These are phyloP conservation scores for Charina bottae DNA, from an alignment of 2,113 vertebrate genomes.

Conservation along the genomic window DNA sequence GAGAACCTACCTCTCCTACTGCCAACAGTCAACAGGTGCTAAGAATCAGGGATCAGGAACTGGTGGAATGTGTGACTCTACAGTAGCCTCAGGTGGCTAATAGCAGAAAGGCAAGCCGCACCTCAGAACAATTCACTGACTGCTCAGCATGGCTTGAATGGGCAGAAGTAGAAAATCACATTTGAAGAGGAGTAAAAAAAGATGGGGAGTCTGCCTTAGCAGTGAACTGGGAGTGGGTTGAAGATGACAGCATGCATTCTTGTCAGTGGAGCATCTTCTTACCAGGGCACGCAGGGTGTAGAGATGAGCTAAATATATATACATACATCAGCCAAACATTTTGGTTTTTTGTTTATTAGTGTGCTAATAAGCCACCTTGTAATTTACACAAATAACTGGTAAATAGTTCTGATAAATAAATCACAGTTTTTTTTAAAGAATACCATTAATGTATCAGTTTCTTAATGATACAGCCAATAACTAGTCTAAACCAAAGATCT, in stretches of 20 bases:
- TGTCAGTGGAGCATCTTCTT: background rate
- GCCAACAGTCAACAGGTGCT: background rate
- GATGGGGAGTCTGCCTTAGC: background rate
- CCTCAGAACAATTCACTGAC: background rate
- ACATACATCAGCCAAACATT: background rate
- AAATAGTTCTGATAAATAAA: background rate
- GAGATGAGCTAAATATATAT: background rate
- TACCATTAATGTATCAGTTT: background rate
- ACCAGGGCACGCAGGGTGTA: background rate
- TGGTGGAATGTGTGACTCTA: background rate
- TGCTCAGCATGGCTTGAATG: background rate
- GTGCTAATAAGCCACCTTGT: background rate
- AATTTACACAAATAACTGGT: background rate
- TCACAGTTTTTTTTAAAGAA: background rate
- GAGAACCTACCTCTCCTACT: background rate
- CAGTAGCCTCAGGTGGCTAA: background rate
- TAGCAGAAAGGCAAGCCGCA: background rate
- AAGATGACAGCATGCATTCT: background rate
- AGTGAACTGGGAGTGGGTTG: background rate
- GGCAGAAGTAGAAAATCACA: background rate
- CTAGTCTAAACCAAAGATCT: background rate
- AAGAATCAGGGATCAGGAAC: background rate
- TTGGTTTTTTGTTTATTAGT: background rate
- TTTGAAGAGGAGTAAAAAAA: background rate
- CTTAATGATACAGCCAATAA: background rate